Evolutionary conservation across 2,888 invertebrate genomes (phyloP).

Genomic region (Rhimphoctona megacephalus): DNA sequence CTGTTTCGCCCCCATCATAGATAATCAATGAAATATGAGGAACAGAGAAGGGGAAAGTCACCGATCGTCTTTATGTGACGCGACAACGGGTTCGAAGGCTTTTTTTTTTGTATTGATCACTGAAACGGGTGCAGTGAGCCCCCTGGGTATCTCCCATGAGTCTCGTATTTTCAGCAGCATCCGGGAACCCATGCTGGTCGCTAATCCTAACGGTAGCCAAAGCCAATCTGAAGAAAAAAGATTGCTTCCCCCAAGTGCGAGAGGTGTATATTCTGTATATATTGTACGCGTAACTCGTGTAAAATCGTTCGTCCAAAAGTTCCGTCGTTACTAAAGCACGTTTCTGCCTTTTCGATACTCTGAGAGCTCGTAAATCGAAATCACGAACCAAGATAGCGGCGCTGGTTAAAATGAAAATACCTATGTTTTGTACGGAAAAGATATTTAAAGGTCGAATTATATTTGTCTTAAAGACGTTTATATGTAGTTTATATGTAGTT

Average conservation of each 20-base stretch:
- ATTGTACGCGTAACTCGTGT: conserved; percentile 56
- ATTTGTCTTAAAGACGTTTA: conserved; percentile 20
- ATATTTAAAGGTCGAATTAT: conserved; percentile 39
- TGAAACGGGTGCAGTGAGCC: conserved; percentile 29
- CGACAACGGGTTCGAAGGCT: not conserved
- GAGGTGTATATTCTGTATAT: conserved; percentile 45
- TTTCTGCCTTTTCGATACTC: conserved; percentile 8
- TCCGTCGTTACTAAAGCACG: conserved; percentile 43
- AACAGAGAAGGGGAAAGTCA: conserved; percentile 30
- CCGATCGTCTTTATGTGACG: conserved; percentile 31
- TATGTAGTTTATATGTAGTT: no score
- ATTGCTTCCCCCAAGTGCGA: not conserved
- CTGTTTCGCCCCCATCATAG: conserved; percentile 50
- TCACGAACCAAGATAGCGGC: conserved; percentile 50
- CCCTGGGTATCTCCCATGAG: not conserved
- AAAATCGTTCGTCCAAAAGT: conserved; percentile 49
- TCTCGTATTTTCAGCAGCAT: not conserved
- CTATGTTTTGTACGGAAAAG: conserved; percentile 47
- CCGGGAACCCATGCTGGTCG: conserved; percentile 15
- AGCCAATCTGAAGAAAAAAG: conserved; percentile 20
- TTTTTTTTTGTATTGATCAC: not conserved
- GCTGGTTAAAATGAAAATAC: conserved; percentile 27
- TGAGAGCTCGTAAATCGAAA: conserved; percentile 61
- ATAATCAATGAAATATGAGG: conserved; percentile 64
- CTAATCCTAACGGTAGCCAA: conserved; percentile 3